Evolutionary conservation across 1,140 invertebrate genomes (phyloP).

Genomic region (Sycophila sp.): DNA sequence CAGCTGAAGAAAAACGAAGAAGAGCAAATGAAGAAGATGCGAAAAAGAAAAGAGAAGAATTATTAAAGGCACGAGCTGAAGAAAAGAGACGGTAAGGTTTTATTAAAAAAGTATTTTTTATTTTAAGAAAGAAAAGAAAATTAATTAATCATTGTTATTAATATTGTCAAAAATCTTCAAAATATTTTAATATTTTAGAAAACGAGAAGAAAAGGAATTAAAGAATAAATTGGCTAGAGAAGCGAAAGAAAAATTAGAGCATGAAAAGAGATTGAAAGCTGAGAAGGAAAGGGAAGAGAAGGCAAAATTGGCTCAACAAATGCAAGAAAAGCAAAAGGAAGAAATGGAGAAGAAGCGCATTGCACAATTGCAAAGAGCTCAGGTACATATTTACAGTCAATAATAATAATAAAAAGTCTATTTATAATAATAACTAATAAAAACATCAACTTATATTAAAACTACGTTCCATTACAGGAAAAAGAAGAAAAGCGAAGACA

Average conservation of each 20-base stretch:
- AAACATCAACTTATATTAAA: neutral
- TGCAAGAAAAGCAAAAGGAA: conserved; percentile 57
- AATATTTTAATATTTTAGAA: conserved; percentile 48
- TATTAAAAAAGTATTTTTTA: too few relatives aligned
- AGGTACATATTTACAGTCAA: conserved; percentile 40
- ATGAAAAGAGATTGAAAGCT: conserved; percentile 59
- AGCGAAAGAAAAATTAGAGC: conserved; percentile 64
- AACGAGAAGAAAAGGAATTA: conserved; percentile 70
- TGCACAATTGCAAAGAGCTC: conserved; percentile 50
- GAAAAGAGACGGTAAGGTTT: conserved; percentile 64
- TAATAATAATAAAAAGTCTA: neutral
- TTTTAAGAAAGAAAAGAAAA: neutral
- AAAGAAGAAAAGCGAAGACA: conserved; percentile 65
- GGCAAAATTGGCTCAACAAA: conserved; percentile 49
- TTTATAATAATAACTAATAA: neutral
- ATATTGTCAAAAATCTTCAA: neutral
- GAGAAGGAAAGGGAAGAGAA: conserved; percentile 63
- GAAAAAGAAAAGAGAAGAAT: conserved; percentile 59
- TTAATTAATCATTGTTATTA: neutral
- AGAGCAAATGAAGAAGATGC: conserved; percentile 54
- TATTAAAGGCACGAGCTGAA: conserved; percentile 61
- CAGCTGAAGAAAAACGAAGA: conserved; percentile 52
- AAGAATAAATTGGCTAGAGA: conserved; percentile 70
- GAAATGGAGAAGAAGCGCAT: conserved; percentile 58
- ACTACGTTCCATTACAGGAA: conserved; percentile 47